phyloP scores from a whole-genome alignment of 2,888 invertebrate genomes.

The Neria commutata region DNA sequence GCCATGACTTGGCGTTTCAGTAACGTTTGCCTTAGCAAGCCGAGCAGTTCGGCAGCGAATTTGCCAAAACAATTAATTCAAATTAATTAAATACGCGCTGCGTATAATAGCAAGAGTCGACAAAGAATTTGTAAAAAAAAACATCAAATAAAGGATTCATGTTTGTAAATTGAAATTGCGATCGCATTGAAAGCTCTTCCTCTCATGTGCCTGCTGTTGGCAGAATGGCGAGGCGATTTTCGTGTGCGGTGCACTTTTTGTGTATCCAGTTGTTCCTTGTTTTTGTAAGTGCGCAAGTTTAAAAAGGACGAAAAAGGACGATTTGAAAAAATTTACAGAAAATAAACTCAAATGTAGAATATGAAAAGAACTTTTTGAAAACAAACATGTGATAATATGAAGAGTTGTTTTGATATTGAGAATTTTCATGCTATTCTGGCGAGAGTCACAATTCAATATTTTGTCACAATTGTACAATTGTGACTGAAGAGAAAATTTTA shows the following conservation, averaged over 20 bases:
- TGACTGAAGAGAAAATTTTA: too few relatives aligned
- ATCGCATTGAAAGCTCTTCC: background rate
- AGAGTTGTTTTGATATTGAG: too few relatives aligned
- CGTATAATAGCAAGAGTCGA: background rate
- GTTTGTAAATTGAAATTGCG: too few relatives aligned
- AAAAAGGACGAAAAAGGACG: background rate
- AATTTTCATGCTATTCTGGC: too few relatives aligned
- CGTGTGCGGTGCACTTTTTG: constrained; percentile 29
- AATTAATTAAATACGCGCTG: background rate
- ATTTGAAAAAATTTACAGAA: too few relatives aligned
- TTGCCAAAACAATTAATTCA: constrained; percentile 12
- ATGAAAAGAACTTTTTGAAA: too few relatives aligned
- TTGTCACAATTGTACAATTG: too few relatives aligned
- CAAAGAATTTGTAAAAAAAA: background rate
- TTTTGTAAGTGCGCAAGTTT: constrained; percentile 16
- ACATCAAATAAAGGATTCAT: constrained; percentile 16
- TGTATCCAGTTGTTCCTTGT: background rate
- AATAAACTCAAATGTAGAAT: too few relatives aligned
- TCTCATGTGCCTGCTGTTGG: constrained; percentile 30
- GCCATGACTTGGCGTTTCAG: constrained; percentile 42
- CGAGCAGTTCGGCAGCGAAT: constrained; percentile 39
- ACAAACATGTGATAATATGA: too few relatives aligned
- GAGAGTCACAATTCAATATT: too few relatives aligned
- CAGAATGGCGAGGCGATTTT: constrained; percentile 40
- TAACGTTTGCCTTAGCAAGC: constrained; percentile 45